Conservation (phyloP, 2,113 vertebrate genomes). For the Bos indicus region DNA sequence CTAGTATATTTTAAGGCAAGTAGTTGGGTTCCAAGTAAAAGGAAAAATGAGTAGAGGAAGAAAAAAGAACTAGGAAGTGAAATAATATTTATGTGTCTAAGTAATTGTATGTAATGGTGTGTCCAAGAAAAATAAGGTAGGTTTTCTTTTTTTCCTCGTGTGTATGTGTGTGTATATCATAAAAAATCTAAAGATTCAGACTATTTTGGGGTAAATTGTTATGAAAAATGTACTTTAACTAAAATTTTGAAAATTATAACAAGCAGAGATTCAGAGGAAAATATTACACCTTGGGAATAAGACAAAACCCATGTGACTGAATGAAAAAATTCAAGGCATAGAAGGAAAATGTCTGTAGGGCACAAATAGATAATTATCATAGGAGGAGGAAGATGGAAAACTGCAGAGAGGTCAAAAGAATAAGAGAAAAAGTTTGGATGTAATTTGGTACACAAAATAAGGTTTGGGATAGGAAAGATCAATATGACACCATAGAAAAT, state of each 20-base stretch:
- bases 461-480: not conserved
- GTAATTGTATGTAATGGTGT: not conserved
- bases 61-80: not conserved
- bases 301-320: not conserved
- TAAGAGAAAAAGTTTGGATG: not conserved
- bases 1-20: not conserved
- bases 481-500: not conserved
- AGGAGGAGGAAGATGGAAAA: not conserved
- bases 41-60: not conserved
- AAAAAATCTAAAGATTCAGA: not conserved
- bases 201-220: not conserved
- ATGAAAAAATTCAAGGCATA: not conserved
- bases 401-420: not conserved
- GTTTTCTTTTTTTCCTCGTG: not conserved
- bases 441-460: not conserved
- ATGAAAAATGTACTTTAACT: not conserved
- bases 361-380: rapidly evolving
- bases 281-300: not conserved
- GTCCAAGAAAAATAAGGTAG: not conserved
- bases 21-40: not conserved
- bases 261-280: not conserved
- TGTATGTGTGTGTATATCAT: not conserved
- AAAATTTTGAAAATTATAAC: not conserved
- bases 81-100: not conserved
- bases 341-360: not conserved